Conservation (phyloP, 2,888 invertebrate genomes). For the Leptothorax acervorum region DNA sequence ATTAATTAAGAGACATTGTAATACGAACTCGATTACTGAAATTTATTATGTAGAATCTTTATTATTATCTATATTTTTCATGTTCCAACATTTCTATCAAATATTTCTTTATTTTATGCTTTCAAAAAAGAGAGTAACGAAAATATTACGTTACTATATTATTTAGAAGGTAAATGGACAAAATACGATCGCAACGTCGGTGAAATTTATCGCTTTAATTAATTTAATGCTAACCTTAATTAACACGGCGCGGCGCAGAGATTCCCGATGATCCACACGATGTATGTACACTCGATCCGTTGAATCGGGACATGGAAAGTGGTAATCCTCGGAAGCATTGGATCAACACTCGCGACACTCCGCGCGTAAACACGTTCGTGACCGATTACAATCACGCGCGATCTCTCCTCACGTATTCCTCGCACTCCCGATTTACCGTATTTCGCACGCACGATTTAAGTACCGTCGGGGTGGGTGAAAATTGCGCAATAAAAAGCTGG, state of each 20-base stretch:
- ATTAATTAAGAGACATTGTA: neutral
- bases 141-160: neutral
- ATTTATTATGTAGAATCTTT: neutral
- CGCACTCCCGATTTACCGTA: neutral
- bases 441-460: neutral
- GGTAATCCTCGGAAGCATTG: neutral
- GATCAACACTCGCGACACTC: constrained; percentile 3
- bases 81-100: neutral
- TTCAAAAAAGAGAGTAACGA: neutral
- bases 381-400: constrained; percentile 2
- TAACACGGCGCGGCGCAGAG: neutral
- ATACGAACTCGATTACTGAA: neutral
- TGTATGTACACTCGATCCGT: neutral
- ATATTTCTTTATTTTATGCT: neutral
- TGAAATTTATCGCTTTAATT: neutral
- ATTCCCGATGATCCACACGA: neutral
- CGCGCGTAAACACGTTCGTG: neutral
- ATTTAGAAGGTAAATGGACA: neutral
- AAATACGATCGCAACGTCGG: neutral
- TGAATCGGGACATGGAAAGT: neutral
- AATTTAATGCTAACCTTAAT: neutral
- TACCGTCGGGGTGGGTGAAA: neutral
- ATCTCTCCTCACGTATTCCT: neutral
- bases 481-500: neutral
- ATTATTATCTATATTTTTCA: neutral